Conservation (phyloP, 2,888 invertebrate genomes). For the Acleris sparsana region DNA sequence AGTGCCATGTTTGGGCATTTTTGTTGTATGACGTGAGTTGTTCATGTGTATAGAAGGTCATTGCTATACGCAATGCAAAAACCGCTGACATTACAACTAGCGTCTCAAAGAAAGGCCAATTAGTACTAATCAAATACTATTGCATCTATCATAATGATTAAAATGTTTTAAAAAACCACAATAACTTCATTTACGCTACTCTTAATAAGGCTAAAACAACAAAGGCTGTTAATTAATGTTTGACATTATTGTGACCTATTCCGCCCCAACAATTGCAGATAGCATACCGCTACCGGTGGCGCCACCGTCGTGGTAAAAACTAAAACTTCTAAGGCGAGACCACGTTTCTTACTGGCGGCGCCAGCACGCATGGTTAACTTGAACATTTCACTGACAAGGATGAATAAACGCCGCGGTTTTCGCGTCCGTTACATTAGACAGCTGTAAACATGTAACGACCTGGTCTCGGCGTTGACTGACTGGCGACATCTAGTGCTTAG, state of each 20-base stretch:
- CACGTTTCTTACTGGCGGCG: conserved; percentile 29
- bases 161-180: too few species aligned
- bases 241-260: conserved; percentile 14
- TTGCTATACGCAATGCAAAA: too few species aligned
- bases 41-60: too few species aligned
- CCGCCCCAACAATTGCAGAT: conserved; percentile 13
- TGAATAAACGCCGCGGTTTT: conserved; percentile 25
- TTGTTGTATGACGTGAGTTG: too few species aligned
- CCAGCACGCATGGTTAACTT: conserved; percentile 32
- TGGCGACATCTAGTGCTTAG: too few species aligned
- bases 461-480: too few species aligned
- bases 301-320: conserved; percentile 30
- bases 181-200: not conserved
- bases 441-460: too few species aligned
- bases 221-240: conserved; percentile 7
- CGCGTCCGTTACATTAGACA: too few species aligned
- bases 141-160: too few species aligned
- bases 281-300: conserved; percentile 26
- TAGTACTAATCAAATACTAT: not conserved
- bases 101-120: not conserved
- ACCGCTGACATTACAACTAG: too few species aligned
- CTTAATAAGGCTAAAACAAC: not conserved
- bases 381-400: not conserved
- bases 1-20: too few species aligned
- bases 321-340: conserved; percentile 20